These are phyloP conservation scores for Empidonax traillii DNA, from an alignment of 2,113 vertebrate species.

Conservation along the genomic window DNA sequence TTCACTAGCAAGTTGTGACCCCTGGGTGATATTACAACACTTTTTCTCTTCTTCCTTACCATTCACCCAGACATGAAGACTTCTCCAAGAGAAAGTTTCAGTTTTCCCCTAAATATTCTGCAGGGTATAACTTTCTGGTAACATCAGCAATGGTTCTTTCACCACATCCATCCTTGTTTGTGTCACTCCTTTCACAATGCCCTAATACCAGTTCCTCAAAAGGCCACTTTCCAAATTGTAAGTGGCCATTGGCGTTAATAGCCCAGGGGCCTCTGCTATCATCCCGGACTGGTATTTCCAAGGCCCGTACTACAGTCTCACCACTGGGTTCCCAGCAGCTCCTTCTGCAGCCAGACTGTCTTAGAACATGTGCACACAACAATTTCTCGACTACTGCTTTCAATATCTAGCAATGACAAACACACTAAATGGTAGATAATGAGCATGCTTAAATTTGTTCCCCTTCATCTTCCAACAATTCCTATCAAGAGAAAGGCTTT, in stretches of 20 bases:
- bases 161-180: background rate
- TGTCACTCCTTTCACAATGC: background rate
- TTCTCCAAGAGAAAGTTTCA: background rate
- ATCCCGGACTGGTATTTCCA: background rate
- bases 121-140: background rate
- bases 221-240: background rate
- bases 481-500: background rate
- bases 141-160: background rate
- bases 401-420: background rate
- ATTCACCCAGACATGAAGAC: background rate
- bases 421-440: background rate
- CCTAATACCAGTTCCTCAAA: background rate
- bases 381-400: background rate
- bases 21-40: background rate
- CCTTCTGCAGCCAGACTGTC: background rate
- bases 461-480: background rate
- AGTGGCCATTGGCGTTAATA: background rate
- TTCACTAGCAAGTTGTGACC: background rate
- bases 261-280: background rate
- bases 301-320: background rate
- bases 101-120: background rate
- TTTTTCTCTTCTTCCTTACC: background rate
- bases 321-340: background rate
- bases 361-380: accelerated
- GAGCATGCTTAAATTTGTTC: background rate